These are phyloP conservation scores for Periophthalmus magnuspinnatus DNA, from an alignment of 2,797 vertebrate genomes.

Conservation along the genomic window DNA sequence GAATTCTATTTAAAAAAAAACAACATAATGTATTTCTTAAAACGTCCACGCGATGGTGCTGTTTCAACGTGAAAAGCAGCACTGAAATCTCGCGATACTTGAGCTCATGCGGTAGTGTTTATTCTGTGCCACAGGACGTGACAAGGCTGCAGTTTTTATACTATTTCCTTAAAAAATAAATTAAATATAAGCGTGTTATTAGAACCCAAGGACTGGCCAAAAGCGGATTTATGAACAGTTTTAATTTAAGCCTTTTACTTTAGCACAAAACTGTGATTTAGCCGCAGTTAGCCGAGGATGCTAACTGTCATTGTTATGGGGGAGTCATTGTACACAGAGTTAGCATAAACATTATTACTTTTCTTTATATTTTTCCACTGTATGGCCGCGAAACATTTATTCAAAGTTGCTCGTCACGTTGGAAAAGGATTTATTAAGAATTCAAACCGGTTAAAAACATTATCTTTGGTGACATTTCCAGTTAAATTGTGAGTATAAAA, in stretches of 20 bases:
- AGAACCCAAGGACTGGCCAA: background rate
- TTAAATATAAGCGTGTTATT: background rate
- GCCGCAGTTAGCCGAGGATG: background rate
- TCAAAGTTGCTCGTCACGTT: conserved; percentile 37
- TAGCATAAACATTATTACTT: background rate
- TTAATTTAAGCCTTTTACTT: background rate
- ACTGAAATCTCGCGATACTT: conserved; percentile 45
- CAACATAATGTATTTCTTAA: background rate
- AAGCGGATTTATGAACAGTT: background rate
- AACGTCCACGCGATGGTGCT: background rate
- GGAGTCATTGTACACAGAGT: background rate
- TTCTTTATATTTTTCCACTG: background rate
- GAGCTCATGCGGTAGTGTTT: conserved; percentile 33
- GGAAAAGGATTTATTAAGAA: conserved; percentile 37
- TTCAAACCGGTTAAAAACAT: conserved; percentile 34
- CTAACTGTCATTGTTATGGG: background rate
- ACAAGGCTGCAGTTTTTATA: background rate
- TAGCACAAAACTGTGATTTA: background rate
- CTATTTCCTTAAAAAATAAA: background rate
- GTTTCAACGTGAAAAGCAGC: background rate
- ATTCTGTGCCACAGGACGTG: background rate
- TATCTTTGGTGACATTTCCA: conserved; percentile 48
- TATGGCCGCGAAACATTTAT: conserved; percentile 53
- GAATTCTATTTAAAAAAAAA: no score
- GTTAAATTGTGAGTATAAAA: conserved; percentile 67